Evolutionary conservation across 1,140 invertebrate genomes (phyloP), one percentile per base, ranked within the genome.

Genomic region (Proctacanthus coquilletti): DNA sequence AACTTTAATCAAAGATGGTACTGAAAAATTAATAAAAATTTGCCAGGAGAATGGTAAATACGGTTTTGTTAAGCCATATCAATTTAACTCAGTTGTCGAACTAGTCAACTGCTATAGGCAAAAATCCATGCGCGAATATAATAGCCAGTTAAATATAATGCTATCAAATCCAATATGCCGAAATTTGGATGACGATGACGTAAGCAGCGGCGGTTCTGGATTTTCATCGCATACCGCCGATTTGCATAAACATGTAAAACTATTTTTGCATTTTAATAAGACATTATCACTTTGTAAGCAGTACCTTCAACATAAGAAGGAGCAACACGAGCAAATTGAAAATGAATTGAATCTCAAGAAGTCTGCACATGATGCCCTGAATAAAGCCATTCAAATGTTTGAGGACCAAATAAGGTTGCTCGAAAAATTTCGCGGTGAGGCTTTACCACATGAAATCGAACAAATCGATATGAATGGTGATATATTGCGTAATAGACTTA

Each of bases 11-110:
- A 93, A 95, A 70, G 89, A 88, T 42, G 91, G 92, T 34, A 79
- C 78, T 38, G 95, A 95, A 51, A 97, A 96, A 64, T 68, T 98
- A 30, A 94, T 98, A 32, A 95, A 95, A 66, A 97, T 98, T 47
- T 85, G 80, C 49, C 77, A 89, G 50, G 70, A 78, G 49, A 83
- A 89, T 63, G 85, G 85, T 15, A 84, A 80, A 54, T 88, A 88
- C 65, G 94, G 93, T 34, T 97, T 98, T 57, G 74, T 77, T 2
- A 87, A 93, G 51, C 91, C 92, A 2, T 84, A 78, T 53, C 77
- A 75, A 42, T 98, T 94, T 56, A 75, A 75, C 50, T 93, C 88
- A 18, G 88, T 98, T 31, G 83, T 94, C 42, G 87, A 92, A 45
- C 69, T 98, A 41, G 81, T 98, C 34, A 79, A 87, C 45, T 82